Percentiles rank a stretch among this genome's conserved stretches.
These are phyloP conservation scores for Napeogenes inachia DNA, from an alignment of 2,888 invertebrate species.

Conservation along the genomic window DNA sequence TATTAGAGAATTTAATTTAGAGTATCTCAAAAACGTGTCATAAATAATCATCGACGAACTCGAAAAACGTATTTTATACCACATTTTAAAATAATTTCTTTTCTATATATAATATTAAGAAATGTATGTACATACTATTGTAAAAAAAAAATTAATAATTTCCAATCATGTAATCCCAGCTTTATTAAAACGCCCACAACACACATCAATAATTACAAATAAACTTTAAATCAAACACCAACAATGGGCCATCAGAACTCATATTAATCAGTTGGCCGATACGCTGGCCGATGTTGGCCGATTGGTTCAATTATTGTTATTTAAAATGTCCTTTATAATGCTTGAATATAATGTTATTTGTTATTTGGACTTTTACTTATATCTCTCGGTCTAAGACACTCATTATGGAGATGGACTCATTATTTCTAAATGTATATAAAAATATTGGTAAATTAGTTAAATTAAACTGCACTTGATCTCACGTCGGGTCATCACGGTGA, in stretches of 20 bases:
- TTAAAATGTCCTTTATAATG: slow-evolving; percentile 69
- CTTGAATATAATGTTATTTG: slow-evolving; percentile 70
- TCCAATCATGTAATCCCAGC: neutral
- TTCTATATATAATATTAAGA: neutral
- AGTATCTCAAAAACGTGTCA: no score
- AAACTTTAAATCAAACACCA: slow-evolving; percentile 37
- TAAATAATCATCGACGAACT: no score
- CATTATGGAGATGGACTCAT: slow-evolving; percentile 41
- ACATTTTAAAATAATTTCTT: neutral
- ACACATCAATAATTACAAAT: slow-evolving; percentile 30
- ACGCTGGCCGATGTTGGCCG: slow-evolving; percentile 31
- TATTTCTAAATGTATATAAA: no score
- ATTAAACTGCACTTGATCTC: no score
- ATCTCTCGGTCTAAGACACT: slow-evolving; percentile 51
- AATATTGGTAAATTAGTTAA: no score
- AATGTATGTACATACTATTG: no score
- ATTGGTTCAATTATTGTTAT: slow-evolving; percentile 75
- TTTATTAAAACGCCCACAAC: slow-evolving; percentile 22
- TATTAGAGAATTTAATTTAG: no score
- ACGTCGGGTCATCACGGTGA: no score
- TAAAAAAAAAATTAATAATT: neutral
- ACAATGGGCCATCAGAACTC: slow-evolving; percentile 44
- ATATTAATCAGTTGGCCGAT: slow-evolving; percentile 59
- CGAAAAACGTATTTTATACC: no score
- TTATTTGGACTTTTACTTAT: slow-evolving; percentile 62